Conservation (phyloP, 92 coral and sea anemone species). For the Ricordea florida region DNA sequence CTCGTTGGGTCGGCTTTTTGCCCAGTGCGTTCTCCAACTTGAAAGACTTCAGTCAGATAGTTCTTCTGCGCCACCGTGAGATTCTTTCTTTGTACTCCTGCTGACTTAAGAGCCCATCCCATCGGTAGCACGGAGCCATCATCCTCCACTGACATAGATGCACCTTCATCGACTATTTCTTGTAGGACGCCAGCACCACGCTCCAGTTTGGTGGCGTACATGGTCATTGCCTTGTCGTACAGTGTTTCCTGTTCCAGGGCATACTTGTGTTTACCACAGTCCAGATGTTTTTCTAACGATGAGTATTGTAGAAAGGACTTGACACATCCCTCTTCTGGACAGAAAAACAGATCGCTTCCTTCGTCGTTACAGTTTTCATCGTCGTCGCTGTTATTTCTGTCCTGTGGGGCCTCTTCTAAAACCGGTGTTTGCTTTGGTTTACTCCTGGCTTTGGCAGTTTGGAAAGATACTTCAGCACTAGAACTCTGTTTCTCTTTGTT, state of each 20-base stretch:
- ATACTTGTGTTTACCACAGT: constrained; percentile 7
- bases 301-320: background rate
- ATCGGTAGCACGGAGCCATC: too few species aligned
- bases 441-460: too few species aligned
- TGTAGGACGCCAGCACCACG: background rate
- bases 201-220: background rate
- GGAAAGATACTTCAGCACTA: background rate
- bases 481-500: background rate
- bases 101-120: too few species aligned
- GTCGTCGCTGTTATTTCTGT: background rate
- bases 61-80: background rate
- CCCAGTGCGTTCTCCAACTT: background rate
- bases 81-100: background rate
- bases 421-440: background rate
- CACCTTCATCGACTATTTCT: background rate
- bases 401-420: background rate
- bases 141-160: background rate
- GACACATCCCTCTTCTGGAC: background rate
- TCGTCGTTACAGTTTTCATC: background rate
- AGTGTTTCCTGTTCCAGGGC: constrained; percentile 16
- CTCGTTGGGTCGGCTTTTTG: too few species aligned
- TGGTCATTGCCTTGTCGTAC: constrained; percentile 8
- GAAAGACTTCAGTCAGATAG: background rate
- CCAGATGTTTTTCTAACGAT: constrained; percentile 4
- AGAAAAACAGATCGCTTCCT: background rate